These are phyloP conservation scores for Polydrusus pterygomalis DNA, from an alignment of 2,888 invertebrate species.

Conservation along the genomic window DNA sequence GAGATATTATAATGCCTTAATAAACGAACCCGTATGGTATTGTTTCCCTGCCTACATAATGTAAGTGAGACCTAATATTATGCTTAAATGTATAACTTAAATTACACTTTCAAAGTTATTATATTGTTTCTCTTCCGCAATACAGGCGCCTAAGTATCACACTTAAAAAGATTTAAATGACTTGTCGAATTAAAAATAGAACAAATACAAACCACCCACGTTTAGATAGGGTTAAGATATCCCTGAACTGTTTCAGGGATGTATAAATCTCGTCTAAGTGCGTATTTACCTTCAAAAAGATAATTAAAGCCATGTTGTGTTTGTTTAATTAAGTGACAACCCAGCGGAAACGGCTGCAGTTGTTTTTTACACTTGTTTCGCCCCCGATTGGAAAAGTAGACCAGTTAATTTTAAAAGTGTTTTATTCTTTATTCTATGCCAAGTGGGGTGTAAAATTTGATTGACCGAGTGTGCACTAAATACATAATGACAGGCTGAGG, in stretches of 20 bases:
- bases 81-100: too few relatives aligned
- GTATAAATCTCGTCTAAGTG: conserved; percentile 58
- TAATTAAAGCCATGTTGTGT: conserved; percentile 61
- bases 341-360: conserved; percentile 63
- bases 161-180: background rate
- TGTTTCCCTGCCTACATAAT: too few relatives aligned
- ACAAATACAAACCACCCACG: conserved; percentile 29
- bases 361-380: conserved; percentile 63
- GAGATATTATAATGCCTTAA: too few relatives aligned
- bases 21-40: too few relatives aligned
- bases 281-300: conserved; percentile 57
- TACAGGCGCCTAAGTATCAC: background rate
- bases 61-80: too few relatives aligned
- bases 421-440: conserved; percentile 1
- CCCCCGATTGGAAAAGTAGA: conserved; percentile 53
- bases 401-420: conserved; percentile 35
- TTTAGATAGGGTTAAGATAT: conserved; percentile 34
- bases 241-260: conserved; percentile 30
- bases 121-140: too few relatives aligned
- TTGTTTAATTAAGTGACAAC: conserved; percentile 60
- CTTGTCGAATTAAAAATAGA: conserved; percentile 38
- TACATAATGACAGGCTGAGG: conserved; percentile 65
- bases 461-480: conserved; percentile 60
- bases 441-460: conserved; percentile 47
- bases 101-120: too few relatives aligned